Conservation (phyloP, 2,888 invertebrate species). For the Notodonta ziczac region DNA sequence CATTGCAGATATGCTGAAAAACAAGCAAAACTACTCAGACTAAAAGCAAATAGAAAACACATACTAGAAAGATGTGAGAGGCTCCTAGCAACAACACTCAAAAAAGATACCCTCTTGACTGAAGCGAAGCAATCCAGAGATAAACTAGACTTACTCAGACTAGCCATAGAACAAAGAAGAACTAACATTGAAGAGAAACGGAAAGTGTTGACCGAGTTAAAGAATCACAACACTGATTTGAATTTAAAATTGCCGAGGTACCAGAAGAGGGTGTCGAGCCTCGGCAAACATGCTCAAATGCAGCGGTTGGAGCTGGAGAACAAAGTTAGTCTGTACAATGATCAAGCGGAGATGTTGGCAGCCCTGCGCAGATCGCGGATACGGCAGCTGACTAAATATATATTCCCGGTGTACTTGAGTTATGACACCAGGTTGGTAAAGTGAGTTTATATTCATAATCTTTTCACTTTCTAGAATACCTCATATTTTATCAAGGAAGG, state of each 20-base stretch:
- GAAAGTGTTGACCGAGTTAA: constrained; percentile 55
- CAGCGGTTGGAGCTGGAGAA: constrained; percentile 66
- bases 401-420: constrained; percentile 79
- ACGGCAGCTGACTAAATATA: constrained; percentile 74
- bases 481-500: no score
- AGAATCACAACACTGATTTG: constrained; percentile 66
- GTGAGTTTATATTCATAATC: constrained; percentile 1
- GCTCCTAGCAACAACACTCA: constrained; percentile 64
- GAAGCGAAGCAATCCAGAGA: constrained; percentile 75
- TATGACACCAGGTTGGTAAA: constrained; percentile 69
- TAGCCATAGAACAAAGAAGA: constrained; percentile 74
- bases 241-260: constrained; percentile 70
- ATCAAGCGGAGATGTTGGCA: constrained; percentile 61
- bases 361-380: constrained; percentile 70
- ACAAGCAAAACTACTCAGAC: constrained; percentile 83
- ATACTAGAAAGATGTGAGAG: constrained; percentile 83
- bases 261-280: constrained; percentile 68
- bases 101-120: constrained; percentile 67
- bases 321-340: constrained; percentile 57
- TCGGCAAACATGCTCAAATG: constrained; percentile 64
- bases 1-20: constrained; percentile 86
- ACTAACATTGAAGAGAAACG: constrained; percentile 64
- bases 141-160: constrained; percentile 66
- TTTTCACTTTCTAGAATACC: no score
- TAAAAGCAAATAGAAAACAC: constrained; percentile 84